Evolutionary conservation across 2,888 invertebrate species (phyloP).

Genomic region (Mallateleia sp.): DNA sequence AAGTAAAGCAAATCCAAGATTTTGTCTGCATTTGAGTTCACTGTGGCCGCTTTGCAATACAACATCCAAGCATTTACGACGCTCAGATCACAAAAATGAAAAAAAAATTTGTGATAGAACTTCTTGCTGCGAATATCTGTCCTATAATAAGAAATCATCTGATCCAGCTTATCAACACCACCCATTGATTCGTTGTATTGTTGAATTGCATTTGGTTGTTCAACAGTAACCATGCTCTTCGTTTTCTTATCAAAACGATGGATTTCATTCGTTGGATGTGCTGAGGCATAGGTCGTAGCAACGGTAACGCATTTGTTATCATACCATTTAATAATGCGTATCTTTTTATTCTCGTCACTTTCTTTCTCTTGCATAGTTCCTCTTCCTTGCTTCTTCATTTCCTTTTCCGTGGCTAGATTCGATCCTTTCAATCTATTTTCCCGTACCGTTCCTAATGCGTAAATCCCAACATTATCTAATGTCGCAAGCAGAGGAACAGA

Average conservation of each 20-base stretch:
- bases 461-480: slow-evolving; percentile 27
- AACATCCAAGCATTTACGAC: slow-evolving; percentile 47
- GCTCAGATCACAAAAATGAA: slow-evolving; percentile 46
- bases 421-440: slow-evolving; percentile 29
- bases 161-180: slow-evolving; percentile 44
- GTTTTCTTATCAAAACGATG: slow-evolving; percentile 35
- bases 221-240: slow-evolving; percentile 27
- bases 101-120: slow-evolving; percentile 45
- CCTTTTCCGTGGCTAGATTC: slow-evolving; percentile 6
- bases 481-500: slow-evolving; percentile 11
- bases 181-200: slow-evolving; percentile 48
- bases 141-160: slow-evolving; percentile 49
- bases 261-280: slow-evolving; percentile 33
- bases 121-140: slow-evolving; percentile 49
- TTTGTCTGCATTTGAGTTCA: slow-evolving; percentile 40
- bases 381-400: slow-evolving; percentile 41
- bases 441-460: slow-evolving; percentile 17
- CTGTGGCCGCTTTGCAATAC: slow-evolving; percentile 34
- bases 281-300: slow-evolving; percentile 40
- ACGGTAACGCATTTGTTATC: slow-evolving; percentile 40
- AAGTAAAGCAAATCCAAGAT: slow-evolving; percentile 43
- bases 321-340: slow-evolving; percentile 38
- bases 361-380: slow-evolving; percentile 24
- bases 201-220: slow-evolving; percentile 48
- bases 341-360: slow-evolving; percentile 30